Base-by-base conservation (phyloP, 2,797 vertebrate genomes). In the Bucorvus abyssinicus region DNA sequence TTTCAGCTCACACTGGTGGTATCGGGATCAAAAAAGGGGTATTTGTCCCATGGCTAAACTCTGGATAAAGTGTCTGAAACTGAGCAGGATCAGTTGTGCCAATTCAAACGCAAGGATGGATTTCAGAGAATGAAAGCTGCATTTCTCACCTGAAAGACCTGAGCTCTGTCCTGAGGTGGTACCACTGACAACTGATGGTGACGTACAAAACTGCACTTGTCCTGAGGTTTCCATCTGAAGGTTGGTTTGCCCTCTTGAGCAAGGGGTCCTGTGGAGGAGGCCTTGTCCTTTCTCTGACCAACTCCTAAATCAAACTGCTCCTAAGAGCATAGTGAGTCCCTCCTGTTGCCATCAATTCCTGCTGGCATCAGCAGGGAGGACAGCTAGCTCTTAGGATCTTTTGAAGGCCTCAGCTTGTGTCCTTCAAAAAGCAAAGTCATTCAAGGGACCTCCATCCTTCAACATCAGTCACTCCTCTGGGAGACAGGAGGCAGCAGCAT, bases 21-120 rank as follows among this genome's bases (percentile, higher is more conserved):
- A 42, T 2, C 20, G 68, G 68, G 12, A 55, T 12, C 1, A 27
- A 14, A 57, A 15, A n/a, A 11, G 2, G 1, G 5, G 3, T 42
- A 24, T n/a, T 81, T 71, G 3, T 30, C 32, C 26, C 10, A 4
- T 21, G 17, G 10, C 19, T 81, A 38, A 57, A 57, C 60, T 12
- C 14, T 40, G 16, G 19, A 42, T 29, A 8, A 50, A 75, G 7
- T 6, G 3, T 7, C 60, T 20, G 60, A 50, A 60, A 70, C 3
- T 13, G 32, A 74, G 18, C 9, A 71, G 52, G 34, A 61, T 87
- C 26, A 14, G 10, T 63, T 38, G 22, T 14, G 7, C 7, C 42
- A 32, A 12, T 7, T 70, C 36, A 59, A 87, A 40, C 38, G 42
- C 14, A 38, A 4, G 18, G 44, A 21, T 5, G 16, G 36, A 57